phyloP scores from a whole-genome alignment of 2,113 vertebrate genomes.

The Psittacula cyanocephala region DNA sequence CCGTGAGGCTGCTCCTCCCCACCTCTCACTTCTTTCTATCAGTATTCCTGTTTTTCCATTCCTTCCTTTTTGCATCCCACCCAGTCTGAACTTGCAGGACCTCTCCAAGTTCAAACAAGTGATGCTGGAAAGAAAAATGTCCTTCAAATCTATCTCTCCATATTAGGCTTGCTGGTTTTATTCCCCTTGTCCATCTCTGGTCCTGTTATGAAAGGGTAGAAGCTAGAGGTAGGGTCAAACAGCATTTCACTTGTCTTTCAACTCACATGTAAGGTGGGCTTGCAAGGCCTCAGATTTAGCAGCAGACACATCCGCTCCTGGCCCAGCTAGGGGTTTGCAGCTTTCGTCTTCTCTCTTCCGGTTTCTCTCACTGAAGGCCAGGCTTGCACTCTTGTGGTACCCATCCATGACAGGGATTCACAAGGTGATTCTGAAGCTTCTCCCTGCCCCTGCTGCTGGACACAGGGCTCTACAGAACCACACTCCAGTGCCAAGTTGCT shows the following conservation, averaged over 20 bases:
- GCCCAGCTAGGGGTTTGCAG: background rate
- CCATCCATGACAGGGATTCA: rapidly evolving
- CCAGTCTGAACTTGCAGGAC: rapidly evolving
- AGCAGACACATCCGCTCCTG: background rate
- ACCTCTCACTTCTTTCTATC: background rate
- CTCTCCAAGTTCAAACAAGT: background rate
- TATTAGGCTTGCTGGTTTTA: background rate
- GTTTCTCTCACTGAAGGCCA: background rate
- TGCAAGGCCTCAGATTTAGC: background rate
- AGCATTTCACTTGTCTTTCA: background rate
- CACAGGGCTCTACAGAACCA: background rate
- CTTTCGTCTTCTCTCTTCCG: background rate
- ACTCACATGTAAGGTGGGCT: background rate
- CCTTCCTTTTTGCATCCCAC: background rate
- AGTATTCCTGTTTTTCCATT: background rate
- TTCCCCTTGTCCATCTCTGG: background rate
- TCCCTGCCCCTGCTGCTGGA: background rate
- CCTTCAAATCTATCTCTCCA: background rate
- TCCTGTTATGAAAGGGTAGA: background rate
- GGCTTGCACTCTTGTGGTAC: background rate
- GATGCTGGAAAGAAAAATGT: background rate
- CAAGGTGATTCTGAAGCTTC: background rate
- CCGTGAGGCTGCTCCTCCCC: background rate
- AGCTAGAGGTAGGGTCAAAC: background rate
- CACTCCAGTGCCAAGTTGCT: background rate